Base-by-base conservation (phyloP, 2,113 vertebrate genomes). In the Charina bottae region DNA sequence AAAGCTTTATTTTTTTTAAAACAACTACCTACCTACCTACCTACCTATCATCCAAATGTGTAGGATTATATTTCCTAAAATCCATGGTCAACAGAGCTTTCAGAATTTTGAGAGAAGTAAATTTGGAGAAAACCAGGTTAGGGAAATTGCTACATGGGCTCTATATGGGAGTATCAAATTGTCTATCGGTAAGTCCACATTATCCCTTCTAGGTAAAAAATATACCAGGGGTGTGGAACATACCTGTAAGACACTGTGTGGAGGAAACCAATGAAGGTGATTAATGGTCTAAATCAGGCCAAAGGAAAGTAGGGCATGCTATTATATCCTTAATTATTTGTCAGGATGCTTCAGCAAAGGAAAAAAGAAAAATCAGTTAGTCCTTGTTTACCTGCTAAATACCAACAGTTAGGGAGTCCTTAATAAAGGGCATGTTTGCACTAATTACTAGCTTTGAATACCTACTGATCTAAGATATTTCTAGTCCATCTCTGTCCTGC, bases 361-460 rank as follows among this genome's bases (percentile, higher is more conserved):
- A 24, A 62, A 24, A 28, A 4, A 78, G 33, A 78, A 87, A 21
- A 92, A 59, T 92, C 90, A 83, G 28, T 85, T 93, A 0, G 5
- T 28, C 68, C 62, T 55, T 89, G 92, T 91, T 88, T 92, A 83
- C 87, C 89, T 0, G 84, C 93, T 87, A 90, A 91, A 91, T 72
- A 93, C 42, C 93, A 94, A 33, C 87, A 85, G 92, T 2, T 0
- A 93, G 90, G 88, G 86, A 91, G 88, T 89, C 21, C 1, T 85
- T 83, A 89, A 72, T 90, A 87, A 55, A 94, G 42, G 87, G 2
- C 46, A n/a, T 9, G 42, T 13, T 64, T 89, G 23, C 17, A 13
- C 19, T 88, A 46, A 87, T 23, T 42, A 84, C 53, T 58, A 37
- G 33, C 46, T 89, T 26, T 11, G 46, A 12, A 15, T 64, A 13